These are phyloP conservation scores for Drosophila demipolita DNA, from an alignment of 2,888 invertebrate species.

Conservation along the genomic window DNA sequence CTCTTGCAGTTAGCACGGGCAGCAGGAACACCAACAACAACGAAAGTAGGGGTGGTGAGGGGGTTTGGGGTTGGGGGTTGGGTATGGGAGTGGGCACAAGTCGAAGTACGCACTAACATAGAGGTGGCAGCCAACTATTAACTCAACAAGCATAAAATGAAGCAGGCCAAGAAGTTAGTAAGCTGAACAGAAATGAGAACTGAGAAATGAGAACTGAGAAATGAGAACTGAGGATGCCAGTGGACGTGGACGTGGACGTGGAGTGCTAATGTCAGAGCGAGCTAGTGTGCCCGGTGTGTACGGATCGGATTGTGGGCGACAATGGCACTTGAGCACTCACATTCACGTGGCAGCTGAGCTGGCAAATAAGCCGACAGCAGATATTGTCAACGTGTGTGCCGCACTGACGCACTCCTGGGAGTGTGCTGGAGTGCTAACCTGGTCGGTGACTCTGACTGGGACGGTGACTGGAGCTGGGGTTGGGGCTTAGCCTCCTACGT, in stretches of 20 bases:
- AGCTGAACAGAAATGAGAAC: conserved; percentile 19
- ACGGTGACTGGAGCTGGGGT: too few species aligned
- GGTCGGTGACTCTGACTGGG: not conserved
- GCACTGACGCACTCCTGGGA: conserved; percentile 41
- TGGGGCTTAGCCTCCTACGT: not conserved
- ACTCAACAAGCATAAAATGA: conserved; percentile 81
- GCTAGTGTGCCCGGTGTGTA: conserved; percentile 17
- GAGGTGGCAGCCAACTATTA: conserved; percentile 73
- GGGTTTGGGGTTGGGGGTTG: not conserved
- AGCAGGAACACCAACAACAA: conserved; percentile 7
- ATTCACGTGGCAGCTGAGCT: conserved; percentile 56
- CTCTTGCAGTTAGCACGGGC: conserved; percentile 67
- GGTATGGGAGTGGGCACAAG: not conserved
- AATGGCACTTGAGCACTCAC: conserved; percentile 36
- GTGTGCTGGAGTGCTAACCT: conserved; percentile 2
- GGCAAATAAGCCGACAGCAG: conserved; percentile 76
- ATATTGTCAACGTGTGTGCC: conserved; percentile 70
- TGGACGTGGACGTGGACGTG: conserved; percentile 22
- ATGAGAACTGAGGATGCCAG: conserved; percentile 29
- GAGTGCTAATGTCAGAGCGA: conserved; percentile 9
- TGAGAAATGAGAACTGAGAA: conserved; percentile 6
- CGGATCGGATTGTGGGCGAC: conserved; percentile 23
- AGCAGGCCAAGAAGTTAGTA: conserved; percentile 59
- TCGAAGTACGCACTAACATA: conserved; percentile 43
- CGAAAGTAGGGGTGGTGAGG: not conserved